Conservation (phyloP, 2,113 vertebrate genomes). For the Dasyurus viverrinus region DNA sequence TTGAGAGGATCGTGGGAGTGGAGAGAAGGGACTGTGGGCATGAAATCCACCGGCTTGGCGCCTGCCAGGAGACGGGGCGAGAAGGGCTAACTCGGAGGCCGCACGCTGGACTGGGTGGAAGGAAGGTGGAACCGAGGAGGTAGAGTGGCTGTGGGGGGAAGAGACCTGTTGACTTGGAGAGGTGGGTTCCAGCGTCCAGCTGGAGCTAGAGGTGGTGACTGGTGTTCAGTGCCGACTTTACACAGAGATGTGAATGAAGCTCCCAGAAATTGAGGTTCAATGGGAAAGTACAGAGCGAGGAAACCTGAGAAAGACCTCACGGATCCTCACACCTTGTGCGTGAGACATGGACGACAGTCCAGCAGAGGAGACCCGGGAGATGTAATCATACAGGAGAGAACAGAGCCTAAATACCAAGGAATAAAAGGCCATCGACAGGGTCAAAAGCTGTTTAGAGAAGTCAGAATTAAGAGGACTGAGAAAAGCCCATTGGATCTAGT, state of each 20-base stretch:
- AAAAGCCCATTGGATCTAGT: not conserved
- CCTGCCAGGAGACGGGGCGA: not conserved
- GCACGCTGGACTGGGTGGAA: not conserved
- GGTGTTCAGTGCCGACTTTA: not conserved
- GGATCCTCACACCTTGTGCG: not conserved
- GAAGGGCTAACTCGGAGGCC: not conserved
- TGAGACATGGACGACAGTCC: not conserved
- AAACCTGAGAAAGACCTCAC: not conserved
- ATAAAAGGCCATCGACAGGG: not conserved
- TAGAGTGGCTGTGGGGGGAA: fast-evolving
- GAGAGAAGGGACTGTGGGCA: not conserved
- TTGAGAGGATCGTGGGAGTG: too few relatives aligned
- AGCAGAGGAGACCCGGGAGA: not conserved
- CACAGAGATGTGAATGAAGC: not conserved
- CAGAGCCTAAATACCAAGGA: not conserved
- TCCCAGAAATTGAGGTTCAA: not conserved
- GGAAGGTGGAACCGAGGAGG: not conserved
- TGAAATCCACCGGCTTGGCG: too few relatives aligned
- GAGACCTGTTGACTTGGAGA: not conserved
- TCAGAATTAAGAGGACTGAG: not conserved
- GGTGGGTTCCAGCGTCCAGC: not conserved
- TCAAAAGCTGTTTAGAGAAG: not conserved
- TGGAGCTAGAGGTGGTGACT: not conserved
- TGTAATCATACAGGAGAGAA: not conserved
- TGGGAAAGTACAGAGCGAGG: not conserved